Conservation (phyloP, 2,113 vertebrate species). For the Caretta caretta region DNA sequence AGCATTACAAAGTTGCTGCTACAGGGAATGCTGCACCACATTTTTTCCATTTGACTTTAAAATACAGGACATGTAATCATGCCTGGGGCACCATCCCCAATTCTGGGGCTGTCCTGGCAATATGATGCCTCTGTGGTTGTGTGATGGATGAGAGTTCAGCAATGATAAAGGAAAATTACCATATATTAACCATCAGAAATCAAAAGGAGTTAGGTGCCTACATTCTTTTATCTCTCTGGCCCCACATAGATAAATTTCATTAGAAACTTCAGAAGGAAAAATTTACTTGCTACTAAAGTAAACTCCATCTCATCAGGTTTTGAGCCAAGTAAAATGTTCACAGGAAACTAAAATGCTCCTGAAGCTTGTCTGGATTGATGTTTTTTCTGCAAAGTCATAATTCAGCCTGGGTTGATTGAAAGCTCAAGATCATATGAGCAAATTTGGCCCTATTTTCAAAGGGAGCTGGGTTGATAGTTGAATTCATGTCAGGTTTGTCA, state of each 20-base stretch:
- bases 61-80: neutral
- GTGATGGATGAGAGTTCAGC: slow-evolving; percentile 29
- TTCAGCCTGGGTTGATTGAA: neutral
- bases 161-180: slow-evolving; percentile 2
- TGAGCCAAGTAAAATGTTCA: neutral
- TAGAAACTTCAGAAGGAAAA: slow-evolving; percentile 27
- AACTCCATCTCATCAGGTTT: slow-evolving; percentile 10
- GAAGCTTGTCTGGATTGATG: neutral
- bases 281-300: neutral
- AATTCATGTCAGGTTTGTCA: neutral
- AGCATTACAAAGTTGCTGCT: neutral
- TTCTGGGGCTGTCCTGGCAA: neutral
- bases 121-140: neutral
- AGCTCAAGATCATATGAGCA: neutral
- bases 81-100: slow-evolving; percentile 24
- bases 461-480: neutral
- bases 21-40: neutral
- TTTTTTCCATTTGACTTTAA: neutral
- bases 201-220: neutral
- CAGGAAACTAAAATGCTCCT: slow-evolving; percentile 22
- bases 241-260: slow-evolving; percentile 48
- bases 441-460: neutral
- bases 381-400: neutral
- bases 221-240: neutral
- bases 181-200: neutral